Evolutionary conservation across 2,113 vertebrate genomes (phyloP), one percentile per base, ranked within the genome.

Genomic region (Eclectus roratus): DNA sequence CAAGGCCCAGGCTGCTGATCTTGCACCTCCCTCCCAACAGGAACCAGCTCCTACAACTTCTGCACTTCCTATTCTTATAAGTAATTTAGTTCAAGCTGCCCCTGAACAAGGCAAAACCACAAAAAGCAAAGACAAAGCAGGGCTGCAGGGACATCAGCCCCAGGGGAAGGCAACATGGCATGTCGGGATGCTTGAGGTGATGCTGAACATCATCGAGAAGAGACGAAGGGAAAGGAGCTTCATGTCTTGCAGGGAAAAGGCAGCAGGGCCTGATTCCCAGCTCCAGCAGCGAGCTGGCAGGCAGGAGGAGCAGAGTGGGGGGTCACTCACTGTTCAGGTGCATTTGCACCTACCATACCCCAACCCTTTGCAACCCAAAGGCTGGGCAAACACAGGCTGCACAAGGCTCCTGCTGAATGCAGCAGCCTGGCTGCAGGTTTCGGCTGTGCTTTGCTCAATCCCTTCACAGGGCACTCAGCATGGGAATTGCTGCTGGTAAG

Each of bases 151-250:
- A 35, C 39, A 11, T 8, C 9, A 78, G 41, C 58, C 35, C 52
- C 11, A 11, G 0, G 1, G 47, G 10, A 37, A 86, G 80, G 70
- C 44, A 11, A 33, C 35, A 16, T 0, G 1, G 15, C 66, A 47
- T 2, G 0, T 25, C 0, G 1, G 27, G 49, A 29, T 2, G 10
- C 65, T 28, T 3, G 21, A 61, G 35, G 49, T 4, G 21, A 20
- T 33, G 50, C 60, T 9, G 10, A 44, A 23, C 17, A 23, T 15
- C 71, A 31, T 27, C 2, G 52, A 24, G 16, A 27, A 35, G 21
- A 29, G 65, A 29, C 0, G 0, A 61, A 53, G 15, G 27, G 31
- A 64, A 74, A 52, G 56, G 46, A 83, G 10, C 63, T n/a, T 43
- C 31, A 4, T 6, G 12, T 18, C 78, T 68, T 33, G 37, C 37